Evolutionary conservation across 2,888 invertebrate genomes (phyloP), one percentile per base, ranked within the genome.

Genomic region (Diaphora mendica): DNA sequence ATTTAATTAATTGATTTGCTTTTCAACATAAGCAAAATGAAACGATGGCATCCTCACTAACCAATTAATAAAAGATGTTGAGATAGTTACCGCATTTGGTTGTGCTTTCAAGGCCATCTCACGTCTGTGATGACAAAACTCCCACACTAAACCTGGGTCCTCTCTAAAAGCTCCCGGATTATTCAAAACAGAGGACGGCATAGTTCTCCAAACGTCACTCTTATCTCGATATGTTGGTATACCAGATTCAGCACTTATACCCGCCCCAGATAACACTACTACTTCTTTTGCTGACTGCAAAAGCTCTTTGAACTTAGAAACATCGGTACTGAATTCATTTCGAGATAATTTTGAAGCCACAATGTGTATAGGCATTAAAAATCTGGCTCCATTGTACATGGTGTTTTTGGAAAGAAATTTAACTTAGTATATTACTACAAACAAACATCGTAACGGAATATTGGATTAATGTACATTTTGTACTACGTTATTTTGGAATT

Each of bases 101-200:
- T 96, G 86, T 62, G 97, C 97, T 73, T 97, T 96, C 62, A 96
- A 96, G 64, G 98, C 98, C n/a, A 97, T 94, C 91, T 97, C 97
- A 85, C 98, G 94, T 80, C 98, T 96, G 87, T 98, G 98, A 87
- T 98, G 98, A 89, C 98, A 98, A 93, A 98, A 98, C 91, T 98
- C 98, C 98, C 98, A 98, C 44, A 99, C 98, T 44, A 98, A 93
- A 42, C 97, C 97, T 0, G 98, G 98, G 87, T 97, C 97, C 8
- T 95, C 93, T 72, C 90, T 91, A 89, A 98, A 98, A 0, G 98
- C 98, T 85, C 96, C 95, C 39, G 97, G 97, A 23, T 97, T 97
- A 0, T 97, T 97, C 68, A 98, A 91, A 79, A 96, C 93, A 64
- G 96, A 95, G 0, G 98, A 97, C 80, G 96, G 96, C 90, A 97